Evolutionary conservation across 2,888 invertebrate species (phyloP), one percentile per base, ranked within the genome.

Genomic region (Strigamia maritima): DNA sequence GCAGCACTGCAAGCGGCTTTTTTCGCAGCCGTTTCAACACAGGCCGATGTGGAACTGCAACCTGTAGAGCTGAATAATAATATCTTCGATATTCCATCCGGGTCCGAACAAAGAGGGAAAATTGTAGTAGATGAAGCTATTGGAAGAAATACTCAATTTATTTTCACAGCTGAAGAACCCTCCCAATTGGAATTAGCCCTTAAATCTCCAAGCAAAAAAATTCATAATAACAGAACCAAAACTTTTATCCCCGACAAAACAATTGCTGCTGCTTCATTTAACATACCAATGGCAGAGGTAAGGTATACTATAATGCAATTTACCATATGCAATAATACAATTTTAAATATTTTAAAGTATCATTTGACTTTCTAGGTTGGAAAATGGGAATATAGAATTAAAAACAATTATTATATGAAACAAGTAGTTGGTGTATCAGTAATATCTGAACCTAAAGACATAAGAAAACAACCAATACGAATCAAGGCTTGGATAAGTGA

Each of bases 401-500:
- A n/a, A 24, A 80, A 79, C 16, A 60, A 65, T 44, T 35, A 75
- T 14, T 76, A 70, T 19, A 16, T 35, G 14, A 44, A 38, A 14
- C 79, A 81, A 70, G 79, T 76, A 2, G 80, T 82, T 4, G 80
- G 81, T 14, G 79, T 82, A 16, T 70, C 81, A 3, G 81, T 82
- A 16, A 80, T 82, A 8, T 81, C 82, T 19, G 82, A 82, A 40
- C 81, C 82, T 0, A 80, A 80, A 78, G 81, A 82, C 35, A 60
- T 80, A 12, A 79, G 79, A 60, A 79, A 81, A 40, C 83, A 82
- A 38, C 83, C 83, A 1, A 79, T 83, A 24, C 60, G 83, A 28
- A 81, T 82, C 31, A 77, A 80, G 14, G 80, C 83, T 1, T 82
- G 82, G 82, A 79, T 82, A 24, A 81, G 79, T 74, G 82, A 82